Conservation (phyloP, 2,797 vertebrate genomes). For the Hipposideros larvatus region DNA sequence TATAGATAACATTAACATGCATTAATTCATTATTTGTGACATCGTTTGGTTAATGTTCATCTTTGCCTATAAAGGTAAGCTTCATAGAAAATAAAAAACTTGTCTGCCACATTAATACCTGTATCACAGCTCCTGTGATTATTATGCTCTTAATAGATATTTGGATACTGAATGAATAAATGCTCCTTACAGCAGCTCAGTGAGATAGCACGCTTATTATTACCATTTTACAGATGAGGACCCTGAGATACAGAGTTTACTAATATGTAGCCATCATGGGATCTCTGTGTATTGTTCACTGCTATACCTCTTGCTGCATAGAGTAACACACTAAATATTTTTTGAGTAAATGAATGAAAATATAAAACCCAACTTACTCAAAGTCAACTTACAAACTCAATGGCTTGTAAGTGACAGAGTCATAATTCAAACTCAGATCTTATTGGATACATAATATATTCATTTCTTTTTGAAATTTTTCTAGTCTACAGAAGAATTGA, state of each 20-base stretch:
- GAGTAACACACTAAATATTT: background rate
- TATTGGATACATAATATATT: background rate
- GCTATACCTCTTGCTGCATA: background rate
- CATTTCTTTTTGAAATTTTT: background rate
- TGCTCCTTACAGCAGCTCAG: background rate
- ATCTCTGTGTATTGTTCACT: background rate
- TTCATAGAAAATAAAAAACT: background rate
- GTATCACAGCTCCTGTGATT: background rate
- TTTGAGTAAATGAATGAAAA: conserved; percentile 5
- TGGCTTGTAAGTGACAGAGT: background rate
- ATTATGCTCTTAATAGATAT: background rate
- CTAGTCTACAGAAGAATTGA: background rate
- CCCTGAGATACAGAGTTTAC: background rate
- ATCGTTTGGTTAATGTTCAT: background rate
- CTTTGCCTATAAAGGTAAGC: background rate
- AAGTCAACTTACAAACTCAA: background rate
- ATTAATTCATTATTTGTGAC: background rate
- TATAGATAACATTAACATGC: background rate
- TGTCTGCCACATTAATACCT: background rate
- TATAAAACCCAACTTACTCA: background rate
- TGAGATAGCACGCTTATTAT: background rate
- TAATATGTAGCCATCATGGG: background rate
- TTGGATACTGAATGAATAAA: background rate
- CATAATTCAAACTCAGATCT: conserved; percentile 24
- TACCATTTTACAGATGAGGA: background rate